These are phyloP conservation scores for Empis livida DNA, from an alignment of 2,888 invertebrate species.

Conservation along the genomic window DNA sequence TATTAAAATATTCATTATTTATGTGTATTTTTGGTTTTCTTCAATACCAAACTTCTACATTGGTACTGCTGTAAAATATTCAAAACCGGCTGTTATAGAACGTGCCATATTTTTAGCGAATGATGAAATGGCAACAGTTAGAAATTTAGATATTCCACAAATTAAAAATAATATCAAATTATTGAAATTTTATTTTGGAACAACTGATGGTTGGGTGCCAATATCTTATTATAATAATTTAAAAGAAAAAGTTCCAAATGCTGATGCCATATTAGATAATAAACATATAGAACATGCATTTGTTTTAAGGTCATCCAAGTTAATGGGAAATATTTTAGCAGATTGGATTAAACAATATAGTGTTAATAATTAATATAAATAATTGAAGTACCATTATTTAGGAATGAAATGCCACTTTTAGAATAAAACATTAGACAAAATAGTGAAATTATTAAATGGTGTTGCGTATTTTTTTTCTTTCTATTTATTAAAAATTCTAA, in stretches of 20 bases:
- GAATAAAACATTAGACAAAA: no score
- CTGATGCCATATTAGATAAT: constrained; percentile 47
- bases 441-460: no score
- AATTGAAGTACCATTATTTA: no score
- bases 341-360: constrained; percentile 28
- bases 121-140: constrained; percentile 69
- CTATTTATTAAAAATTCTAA: no score
- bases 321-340: constrained; percentile 39
- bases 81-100: constrained; percentile 45
- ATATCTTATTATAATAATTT: constrained; percentile 54
- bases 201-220: constrained; percentile 75
- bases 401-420: no score
- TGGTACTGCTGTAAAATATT: constrained; percentile 41
- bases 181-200: constrained; percentile 68
- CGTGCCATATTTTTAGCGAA: constrained; percentile 58
- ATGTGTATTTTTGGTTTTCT: constrained; percentile 41
- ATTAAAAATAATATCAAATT: constrained; percentile 45
- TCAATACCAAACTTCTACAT: constrained; percentile 40
- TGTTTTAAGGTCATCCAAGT: constrained; percentile 51
- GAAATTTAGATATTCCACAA: constrained; percentile 47
- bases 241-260: constrained; percentile 42
- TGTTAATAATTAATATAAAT: not conserved
- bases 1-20: constrained; percentile 40
- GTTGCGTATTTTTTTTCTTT: no score
- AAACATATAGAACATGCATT: constrained; percentile 62